Evolutionary conservation across 2,797 vertebrate genomes (phyloP).

Genomic region (Schizopygopsis malacanthus): DNA sequence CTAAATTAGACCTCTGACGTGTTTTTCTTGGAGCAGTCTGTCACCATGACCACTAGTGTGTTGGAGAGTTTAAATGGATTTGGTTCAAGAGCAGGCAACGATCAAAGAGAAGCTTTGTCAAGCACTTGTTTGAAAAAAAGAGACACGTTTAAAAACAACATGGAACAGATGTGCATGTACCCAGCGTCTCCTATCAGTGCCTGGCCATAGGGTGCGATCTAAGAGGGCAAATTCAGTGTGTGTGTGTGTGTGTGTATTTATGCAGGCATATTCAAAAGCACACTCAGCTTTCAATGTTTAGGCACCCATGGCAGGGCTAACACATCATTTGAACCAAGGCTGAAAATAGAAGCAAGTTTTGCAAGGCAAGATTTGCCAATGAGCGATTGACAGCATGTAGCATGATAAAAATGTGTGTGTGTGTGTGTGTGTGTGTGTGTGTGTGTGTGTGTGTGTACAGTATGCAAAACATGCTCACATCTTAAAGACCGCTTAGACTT

Average conservation of each 20-base stretch:
- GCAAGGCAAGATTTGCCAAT: background rate
- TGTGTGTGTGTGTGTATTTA: background rate
- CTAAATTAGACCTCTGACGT: constrained; percentile 48
- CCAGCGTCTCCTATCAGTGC: background rate
- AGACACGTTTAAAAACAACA: constrained; percentile 35
- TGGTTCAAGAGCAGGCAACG: constrained; percentile 39
- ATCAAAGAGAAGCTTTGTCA: constrained; percentile 53
- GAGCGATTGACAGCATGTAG: background rate
- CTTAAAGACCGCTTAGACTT: background rate
- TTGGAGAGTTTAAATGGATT: constrained; percentile 46
- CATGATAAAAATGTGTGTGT: background rate
- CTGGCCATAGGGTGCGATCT: background rate
- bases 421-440: too few species aligned
- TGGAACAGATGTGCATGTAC: background rate
- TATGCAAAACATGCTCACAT: background rate
- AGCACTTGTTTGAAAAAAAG: constrained; percentile 30
- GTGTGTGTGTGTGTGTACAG: background rate
- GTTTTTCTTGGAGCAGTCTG: constrained; percentile 52
- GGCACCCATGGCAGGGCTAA: background rate
- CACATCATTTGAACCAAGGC: constrained; percentile 13
- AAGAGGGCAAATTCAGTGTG: constrained; percentile 1
- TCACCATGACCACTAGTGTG: constrained; percentile 57
- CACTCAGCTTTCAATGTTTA: background rate
- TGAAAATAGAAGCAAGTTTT: constrained; percentile 23
- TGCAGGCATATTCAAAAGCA: background rate